Evolutionary conservation across 2,888 invertebrate genomes (phyloP).

Genomic region (Notodonta ziczac): DNA sequence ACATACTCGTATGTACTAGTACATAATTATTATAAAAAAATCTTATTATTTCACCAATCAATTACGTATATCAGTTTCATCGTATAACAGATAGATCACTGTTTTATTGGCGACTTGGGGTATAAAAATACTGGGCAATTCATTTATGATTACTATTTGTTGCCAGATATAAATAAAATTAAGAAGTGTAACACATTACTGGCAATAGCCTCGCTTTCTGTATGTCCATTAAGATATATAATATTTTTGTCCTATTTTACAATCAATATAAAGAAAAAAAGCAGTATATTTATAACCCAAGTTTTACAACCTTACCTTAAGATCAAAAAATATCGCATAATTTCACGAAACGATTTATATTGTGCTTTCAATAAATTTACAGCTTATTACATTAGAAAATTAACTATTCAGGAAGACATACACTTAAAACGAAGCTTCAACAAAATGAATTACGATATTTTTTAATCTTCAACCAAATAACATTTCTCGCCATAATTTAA

Average conservation of each 20-base stretch:
- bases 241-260: too few species aligned
- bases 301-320: not conserved
- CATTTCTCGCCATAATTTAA: conserved; percentile 29
- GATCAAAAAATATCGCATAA: conserved; percentile 9
- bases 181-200: too few species aligned
- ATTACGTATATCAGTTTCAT: conserved; percentile 81
- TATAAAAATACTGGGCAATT: conserved; percentile 8
- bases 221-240: too few species aligned
- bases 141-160: not conserved
- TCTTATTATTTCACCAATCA: conserved; percentile 58
- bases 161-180: too few species aligned
- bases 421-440: conserved; percentile 20
- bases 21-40: conserved; percentile 45
- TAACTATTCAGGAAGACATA: conserved; percentile 23
- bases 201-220: too few species aligned
- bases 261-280: too few species aligned
- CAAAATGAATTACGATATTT: conserved; percentile 39
- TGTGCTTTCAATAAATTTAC: not conserved
- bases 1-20: conserved; percentile 47
- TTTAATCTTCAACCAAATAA: conserved; percentile 28
- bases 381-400: conserved; percentile 1
- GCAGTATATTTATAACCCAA: conserved; percentile 2
- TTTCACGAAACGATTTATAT: not conserved
- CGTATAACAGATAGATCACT: conserved; percentile 66
- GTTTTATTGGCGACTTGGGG: conserved; percentile 23